These are phyloP conservation scores for Lindbergichthys nudifrons DNA, from an alignment of 2,797 vertebrate genomes.

Conservation along the genomic window DNA sequence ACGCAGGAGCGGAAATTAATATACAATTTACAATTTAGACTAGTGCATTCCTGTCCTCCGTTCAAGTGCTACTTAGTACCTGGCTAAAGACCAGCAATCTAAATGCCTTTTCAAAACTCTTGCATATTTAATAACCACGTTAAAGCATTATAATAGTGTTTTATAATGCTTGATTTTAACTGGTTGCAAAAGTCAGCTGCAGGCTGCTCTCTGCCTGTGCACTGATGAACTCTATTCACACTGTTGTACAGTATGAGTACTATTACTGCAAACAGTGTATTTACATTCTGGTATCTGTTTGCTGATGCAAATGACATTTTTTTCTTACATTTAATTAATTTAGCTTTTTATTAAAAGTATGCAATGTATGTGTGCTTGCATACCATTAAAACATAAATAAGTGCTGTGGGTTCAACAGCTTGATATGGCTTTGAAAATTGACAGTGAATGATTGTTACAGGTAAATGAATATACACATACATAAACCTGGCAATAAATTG, in stretches of 20 bases:
- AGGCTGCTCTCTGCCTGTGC: slow-evolving; percentile 16
- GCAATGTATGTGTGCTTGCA: neutral
- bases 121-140: slow-evolving; percentile 53
- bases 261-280: neutral
- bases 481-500: slow-evolving; percentile 1
- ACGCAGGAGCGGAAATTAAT: slow-evolving; percentile 12
- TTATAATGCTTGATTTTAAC: slow-evolving; percentile 55
- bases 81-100: slow-evolving; percentile 45
- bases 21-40: slow-evolving; percentile 28
- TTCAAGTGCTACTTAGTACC: slow-evolving; percentile 31
- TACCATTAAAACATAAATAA: neutral
- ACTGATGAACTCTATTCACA: neutral
- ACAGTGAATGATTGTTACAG: neutral
- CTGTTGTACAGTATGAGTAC: neutral
- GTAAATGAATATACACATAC: neutral
- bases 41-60: slow-evolving; percentile 24
- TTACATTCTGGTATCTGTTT: slow-evolving; percentile 3
- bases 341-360: neutral
- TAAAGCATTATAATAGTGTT: slow-evolving; percentile 47
- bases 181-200: slow-evolving; percentile 29
- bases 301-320: neutral
- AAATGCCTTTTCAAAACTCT: slow-evolving; percentile 32
- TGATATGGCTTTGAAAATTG: neutral
- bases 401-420: neutral
- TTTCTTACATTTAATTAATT: neutral